Base-by-base conservation (phyloP, 2,113 vertebrate genomes). In the Carlito syrichta region DNA sequence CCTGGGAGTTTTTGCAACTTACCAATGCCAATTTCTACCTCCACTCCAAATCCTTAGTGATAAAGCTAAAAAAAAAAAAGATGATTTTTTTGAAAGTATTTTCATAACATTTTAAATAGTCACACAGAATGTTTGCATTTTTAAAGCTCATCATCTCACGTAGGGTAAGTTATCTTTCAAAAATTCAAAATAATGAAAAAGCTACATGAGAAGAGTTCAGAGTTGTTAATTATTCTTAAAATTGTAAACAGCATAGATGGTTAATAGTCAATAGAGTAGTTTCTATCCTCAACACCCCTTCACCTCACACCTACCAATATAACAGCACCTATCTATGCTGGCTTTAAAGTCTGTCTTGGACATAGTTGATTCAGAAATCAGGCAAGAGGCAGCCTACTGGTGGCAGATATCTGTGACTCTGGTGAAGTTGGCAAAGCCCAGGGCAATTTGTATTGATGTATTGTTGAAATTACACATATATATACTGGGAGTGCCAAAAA, bases 181-280 rank as follows among this genome's bases (percentile, higher is more conserved):
- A 95, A 76, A 88, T 78, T 96, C 43, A 60, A 69, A 95, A 63
- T 69, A 83, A 89, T 4, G 20, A 32, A 56, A 89, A 79, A 83
- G 0, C 20, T 66, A 56, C 14, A 45, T 40, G 43, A 95, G 38
- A 93, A 35, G 27, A 45, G 10, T 45, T 90, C 79, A 86, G 43
- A 69, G 22, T 58, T 89, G 91, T 82, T 93, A 96, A 91, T 63
- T 88, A 69, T 62, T 86, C 30, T 66, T 96, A 73, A 89, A 87
- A 74, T 63, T 77, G 89, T 93, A 83, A 97, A 43, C 27, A 83
- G 27, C 10, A 27, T 63, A 20, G 84, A 63, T 76, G 60, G 52
- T 89, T 89, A 89, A 92, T 60, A 12, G 4, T 69, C 3, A 86
- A 17, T n/a, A 23, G 60, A 32, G n/a, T 96, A 54, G 87, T 93